Base-by-base conservation (phyloP, 2,113 vertebrate species). In the Alligator mississippiensis region DNA sequence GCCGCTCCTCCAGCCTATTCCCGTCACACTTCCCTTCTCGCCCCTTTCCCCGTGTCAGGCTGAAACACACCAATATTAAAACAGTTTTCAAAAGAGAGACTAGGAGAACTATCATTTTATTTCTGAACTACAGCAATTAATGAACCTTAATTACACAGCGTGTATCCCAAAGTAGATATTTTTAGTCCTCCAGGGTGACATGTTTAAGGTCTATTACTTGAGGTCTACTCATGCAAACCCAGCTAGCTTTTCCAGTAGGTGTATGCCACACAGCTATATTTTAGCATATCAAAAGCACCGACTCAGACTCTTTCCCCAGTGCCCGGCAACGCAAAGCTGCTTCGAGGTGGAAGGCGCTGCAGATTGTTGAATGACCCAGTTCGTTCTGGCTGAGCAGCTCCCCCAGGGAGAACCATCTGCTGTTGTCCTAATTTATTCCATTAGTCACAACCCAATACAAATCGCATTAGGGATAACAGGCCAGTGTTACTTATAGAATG, bases 351-450 rank as follows among this genome's bases (percentile, higher is more conserved):
- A 12, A 81, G 88, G 79, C 84, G n/a, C 60, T 34, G 30, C 88
- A 88, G 95, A 47, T 19, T 85, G 83, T 1, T 4, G 81, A 94
- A 82, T 98, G 98, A 98, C 98, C 98, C 97, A 98, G 94, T 97
- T 98, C 95, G 80, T 38, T 38, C 76, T 5, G n/a, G 84, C 77
- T 30, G 92, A 95, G 93, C 86, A 87, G 90, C 80, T 95, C 97
- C 94, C 90, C 94, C 66, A 77, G 84, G 77, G 88, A 96, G 92
- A 93, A 93, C 97, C 98, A 98, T 98, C 98, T 98, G 98, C 97
- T 96, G 61, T 84, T 94, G 96, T 90, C 97, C 97, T 98, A 96
- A 98, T 98, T 98, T 97, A 97, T 74, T 95, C 94, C 97, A 97
- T 95, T 90, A 98, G 95, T 96, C 93, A 96, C 84, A 94, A 94